Evolutionary conservation across 2,797 vertebrate species (phyloP).

Genomic region (Tragelaphus oryx): DNA sequence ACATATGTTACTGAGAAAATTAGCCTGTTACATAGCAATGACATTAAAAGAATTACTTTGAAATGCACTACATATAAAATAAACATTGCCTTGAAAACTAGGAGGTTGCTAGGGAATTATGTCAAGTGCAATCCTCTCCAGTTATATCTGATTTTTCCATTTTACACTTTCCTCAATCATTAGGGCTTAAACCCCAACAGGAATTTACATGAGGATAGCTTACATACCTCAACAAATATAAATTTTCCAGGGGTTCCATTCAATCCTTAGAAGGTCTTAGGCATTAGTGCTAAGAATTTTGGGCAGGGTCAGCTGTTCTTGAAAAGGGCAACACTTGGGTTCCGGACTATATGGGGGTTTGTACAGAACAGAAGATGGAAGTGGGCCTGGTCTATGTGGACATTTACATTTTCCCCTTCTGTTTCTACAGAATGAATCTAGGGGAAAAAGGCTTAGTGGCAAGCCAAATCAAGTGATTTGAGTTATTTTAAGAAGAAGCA

Average conservation of each 20-base stretch:
- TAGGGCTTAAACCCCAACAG: slow-evolving; percentile 28
- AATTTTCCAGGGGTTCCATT: slow-evolving; percentile 59
- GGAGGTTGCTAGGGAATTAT: slow-evolving; percentile 65
- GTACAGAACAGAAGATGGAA: not conserved
- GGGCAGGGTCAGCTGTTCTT: slow-evolving; percentile 26
- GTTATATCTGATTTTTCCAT: slow-evolving; percentile 64
- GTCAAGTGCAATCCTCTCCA: slow-evolving; percentile 50
- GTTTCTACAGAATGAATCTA: slow-evolving; percentile 35
- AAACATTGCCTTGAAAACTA: slow-evolving; percentile 58
- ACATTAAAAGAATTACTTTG: slow-evolving; percentile 35
- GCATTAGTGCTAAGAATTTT: not conserved
- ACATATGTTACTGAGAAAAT: slow-evolving; percentile 34
- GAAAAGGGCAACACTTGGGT: slow-evolving; percentile 24
- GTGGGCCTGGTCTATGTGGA: not conserved
- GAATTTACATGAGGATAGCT: slow-evolving; percentile 46
- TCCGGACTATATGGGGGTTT: slow-evolving; percentile 47
- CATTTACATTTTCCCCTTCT: not conserved
- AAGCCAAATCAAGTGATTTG: slow-evolving; percentile 57
- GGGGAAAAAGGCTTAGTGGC: not conserved
- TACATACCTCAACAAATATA: slow-evolving; percentile 54
- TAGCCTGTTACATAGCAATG: slow-evolving; percentile 25
- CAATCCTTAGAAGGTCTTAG: slow-evolving; percentile 54
- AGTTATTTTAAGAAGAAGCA: slow-evolving; percentile 70
- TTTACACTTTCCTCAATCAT: slow-evolving; percentile 60
- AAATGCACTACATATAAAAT: slow-evolving; percentile 55